Conservation (phyloP, 2,888 invertebrate species). For the Troides helena region DNA sequence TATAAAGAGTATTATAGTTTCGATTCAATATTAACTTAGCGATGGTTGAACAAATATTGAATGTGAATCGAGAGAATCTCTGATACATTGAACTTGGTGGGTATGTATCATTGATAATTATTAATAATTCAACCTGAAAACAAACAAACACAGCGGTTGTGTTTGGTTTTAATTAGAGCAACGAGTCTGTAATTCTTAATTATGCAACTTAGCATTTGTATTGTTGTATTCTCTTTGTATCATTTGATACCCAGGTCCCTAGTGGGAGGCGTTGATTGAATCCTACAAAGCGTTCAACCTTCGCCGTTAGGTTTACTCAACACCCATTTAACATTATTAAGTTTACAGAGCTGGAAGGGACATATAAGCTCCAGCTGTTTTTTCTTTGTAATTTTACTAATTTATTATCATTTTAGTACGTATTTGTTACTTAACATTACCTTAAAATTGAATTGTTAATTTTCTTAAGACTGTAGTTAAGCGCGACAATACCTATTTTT, state of each 20-base stretch:
- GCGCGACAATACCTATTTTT: too few relatives aligned
- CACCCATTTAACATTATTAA: conserved; percentile 35
- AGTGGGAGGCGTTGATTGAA: conserved; percentile 44
- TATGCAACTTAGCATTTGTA: conserved; percentile 18
- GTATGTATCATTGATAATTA: background rate
- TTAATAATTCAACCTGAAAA: conserved; percentile 4
- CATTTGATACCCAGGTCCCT: conserved; percentile 33
- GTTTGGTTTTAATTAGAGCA: conserved; percentile 18
- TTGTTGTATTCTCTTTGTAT: conserved; percentile 20
- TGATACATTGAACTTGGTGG: background rate
- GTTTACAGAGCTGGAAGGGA: conserved; percentile 3
- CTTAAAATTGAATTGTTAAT: too few relatives aligned
- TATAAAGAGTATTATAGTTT: too few relatives aligned
- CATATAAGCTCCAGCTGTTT: background rate
- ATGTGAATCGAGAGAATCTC: background rate
- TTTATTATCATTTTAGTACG: too few relatives aligned
- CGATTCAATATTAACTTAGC: too few relatives aligned
- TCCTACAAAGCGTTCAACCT: conserved; percentile 46
- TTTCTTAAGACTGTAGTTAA: too few relatives aligned
- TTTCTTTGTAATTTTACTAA: too few relatives aligned
- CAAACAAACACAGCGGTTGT: background rate
- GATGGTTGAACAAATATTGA: too few relatives aligned
- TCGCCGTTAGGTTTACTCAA: conserved; percentile 43
- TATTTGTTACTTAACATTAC: too few relatives aligned
- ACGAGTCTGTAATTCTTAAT: conserved; percentile 9